Evolutionary conservation across 2,797 vertebrate genomes (phyloP).

Genomic region (Hydrolagus colliei): DNA sequence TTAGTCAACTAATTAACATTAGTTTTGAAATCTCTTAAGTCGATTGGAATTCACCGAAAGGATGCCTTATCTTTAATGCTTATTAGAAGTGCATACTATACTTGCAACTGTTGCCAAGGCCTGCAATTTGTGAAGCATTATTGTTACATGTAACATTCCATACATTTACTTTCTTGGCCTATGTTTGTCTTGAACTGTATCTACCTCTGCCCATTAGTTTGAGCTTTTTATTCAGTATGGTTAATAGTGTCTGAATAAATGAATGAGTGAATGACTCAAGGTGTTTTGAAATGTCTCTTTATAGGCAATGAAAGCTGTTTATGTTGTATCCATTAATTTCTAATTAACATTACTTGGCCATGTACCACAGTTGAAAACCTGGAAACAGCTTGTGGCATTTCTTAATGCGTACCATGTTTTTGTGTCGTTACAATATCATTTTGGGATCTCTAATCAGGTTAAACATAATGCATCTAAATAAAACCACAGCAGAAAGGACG

Average conservation of each 20-base stretch:
- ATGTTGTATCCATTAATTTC: conserved; percentile 63
- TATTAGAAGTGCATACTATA: not conserved
- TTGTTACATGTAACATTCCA: conserved; percentile 50
- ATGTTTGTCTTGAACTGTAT: conserved; percentile 45
- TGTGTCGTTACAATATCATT: conserved; percentile 68
- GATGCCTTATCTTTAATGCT: not conserved
- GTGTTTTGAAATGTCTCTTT: conserved; percentile 55
- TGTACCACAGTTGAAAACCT: conserved; percentile 58
- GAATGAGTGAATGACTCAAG: conserved; percentile 37
- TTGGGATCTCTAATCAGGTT: conserved; percentile 52
- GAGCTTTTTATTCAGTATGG: conserved; percentile 44
- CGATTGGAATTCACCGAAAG: not conserved
- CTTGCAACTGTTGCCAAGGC: not conserved
- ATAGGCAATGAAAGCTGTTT: conserved; percentile 58
- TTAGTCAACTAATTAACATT: no score
- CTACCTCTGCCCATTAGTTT: conserved; percentile 39
- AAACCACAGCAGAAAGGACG: conserved; percentile 37
- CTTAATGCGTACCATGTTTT: conserved; percentile 45
- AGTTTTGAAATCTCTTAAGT: not conserved
- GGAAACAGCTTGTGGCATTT: conserved; percentile 70
- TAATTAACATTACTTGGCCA: conserved; percentile 66
- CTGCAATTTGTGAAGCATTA: conserved; percentile 44
- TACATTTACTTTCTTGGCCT: conserved; percentile 50
- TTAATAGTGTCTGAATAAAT: conserved; percentile 48
- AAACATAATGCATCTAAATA: conserved; percentile 39